Evolutionary conservation across 2,888 invertebrate species (phyloP), one percentile per base, ranked within the genome.

Genomic region (Liopterus haemorrhoidalis): DNA sequence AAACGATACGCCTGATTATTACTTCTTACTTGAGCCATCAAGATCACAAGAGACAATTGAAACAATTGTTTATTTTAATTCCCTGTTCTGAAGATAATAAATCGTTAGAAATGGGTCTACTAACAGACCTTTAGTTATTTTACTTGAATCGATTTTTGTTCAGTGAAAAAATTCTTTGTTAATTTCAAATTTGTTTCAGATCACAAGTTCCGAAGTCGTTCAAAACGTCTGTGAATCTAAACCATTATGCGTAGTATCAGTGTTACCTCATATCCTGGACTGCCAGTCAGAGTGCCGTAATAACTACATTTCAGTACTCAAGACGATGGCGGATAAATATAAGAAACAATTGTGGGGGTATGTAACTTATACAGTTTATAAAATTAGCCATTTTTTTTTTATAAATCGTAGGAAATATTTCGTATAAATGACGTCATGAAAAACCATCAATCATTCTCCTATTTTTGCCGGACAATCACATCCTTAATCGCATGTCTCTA

Each of bases 291-390:
- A 83, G 24, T 97, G 96, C 63, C 78, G 96, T 38, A 87, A 89
- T 66, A 72, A 78, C 11, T 95, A 93, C 70, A 61, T 97, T 32
- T 65, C 75, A 16, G 77, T 79, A 1, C 72, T 97, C 3, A 75
- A 74, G 16, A 70, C 74, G 0, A 75, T 92, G 54, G 90, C 85
- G 0, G 92, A 93, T 46, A 90, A 91, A 63, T 95, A 84, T 72
- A 95, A 94, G 73, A 83, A 83, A 68, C 90, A 92, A 67, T 76
- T 82, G 71, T 94, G 94, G 94, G 92, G 93, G 78, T 87, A 65
- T 68, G 80, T 68, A 38, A 21, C 15, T 39, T 41, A 5, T 27
- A 9, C 11, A 5, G 8, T 3, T 32, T 11, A 15, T 21, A n/a
- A 33, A 18, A 33, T 14, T 8, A n/a, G 12, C 20, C 18, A 28